Evolutionary conservation across 2,113 vertebrate genomes (phyloP), one percentile per base, ranked within the genome.

Genomic region (Plecturocebus donacophilus): DNA sequence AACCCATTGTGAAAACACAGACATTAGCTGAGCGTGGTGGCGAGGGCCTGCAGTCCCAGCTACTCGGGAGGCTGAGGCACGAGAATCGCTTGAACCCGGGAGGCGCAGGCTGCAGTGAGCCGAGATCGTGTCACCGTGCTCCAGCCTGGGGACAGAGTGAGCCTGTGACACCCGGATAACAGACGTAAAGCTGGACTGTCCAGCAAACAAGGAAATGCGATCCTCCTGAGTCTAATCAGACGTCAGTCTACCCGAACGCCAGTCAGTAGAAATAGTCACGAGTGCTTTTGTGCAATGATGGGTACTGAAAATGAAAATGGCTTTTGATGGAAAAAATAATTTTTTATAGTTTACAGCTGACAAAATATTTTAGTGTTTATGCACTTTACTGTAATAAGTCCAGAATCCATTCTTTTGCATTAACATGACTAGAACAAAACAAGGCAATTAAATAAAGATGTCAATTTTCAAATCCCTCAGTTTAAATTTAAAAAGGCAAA

Each of bases 401-500:
- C 38, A 66, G 32, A 54, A 64, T n/a, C 56, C 25, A n/a, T 75
- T 87, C 52, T 91, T 90, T 23, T 94, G 20, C 27, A 54, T 66
- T 38, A 56, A 45, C 14, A 61, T 32, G 87, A 82, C 25, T 30
- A 75, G 47, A 70, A 70, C 25, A 49, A 42, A 96, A 38, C 40
- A 52, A 61, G 81, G 35, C 54, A 38, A 52, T 45, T 81, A 23
- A 54, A 49, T 40, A 64, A 47, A 21, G 64, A 52, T 68, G 32
- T 42, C 30, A 56, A 71, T 49, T 96, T 84, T 32, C 10, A 94
- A 75, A 84, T 47, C 56, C 75, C 0, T 83, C 81, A 17, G 32
- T 7, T 83, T 94, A 77, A 91, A 58, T 14, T 77, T 90, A 94
- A 96, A n/a, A 52, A 96, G 32, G 17, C 47, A 82, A n/a, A 90